Base-by-base conservation (phyloP, 2,797 vertebrate species). In the Gambusia yucatana region DNA sequence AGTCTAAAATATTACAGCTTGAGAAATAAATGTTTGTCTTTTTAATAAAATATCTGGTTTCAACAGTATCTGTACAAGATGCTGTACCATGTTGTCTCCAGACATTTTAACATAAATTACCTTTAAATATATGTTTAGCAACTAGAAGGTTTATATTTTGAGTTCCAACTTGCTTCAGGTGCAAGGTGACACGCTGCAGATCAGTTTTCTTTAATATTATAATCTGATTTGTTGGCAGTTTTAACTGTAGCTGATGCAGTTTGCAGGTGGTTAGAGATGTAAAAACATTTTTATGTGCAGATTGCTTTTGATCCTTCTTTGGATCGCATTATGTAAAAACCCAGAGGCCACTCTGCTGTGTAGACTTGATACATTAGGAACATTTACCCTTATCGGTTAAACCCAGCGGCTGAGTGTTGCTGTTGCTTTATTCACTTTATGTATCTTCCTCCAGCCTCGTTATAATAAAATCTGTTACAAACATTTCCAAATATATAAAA, bases 291-390 rank as follows among this genome's bases (percentile, higher is more conserved):
- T 36, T 39, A 16, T 50, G 46, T 44, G 74, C 55, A 48, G 28
- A 39, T 63, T 70, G 44, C 6, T 67, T 70, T 71, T 80, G 72
- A 72, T 78, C 72, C 61, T 48, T 52, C 22, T 76, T 63, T 55
- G 46, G n/a, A 39, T 70, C 48, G 22, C 5, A 36, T 48, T 28
- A 73, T 28, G n/a, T 22, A 72, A 22, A 77, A 30, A 63, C 8
- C 41, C 73, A 63, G 41, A 46, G 55, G 57, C 22, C 22, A 4
- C 67, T 75, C 50, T 47, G 39, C 25, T 63, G 77, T 50, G 65
- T 47, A 39, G 50, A 74, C 44, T 69, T 39, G 8, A 74, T 57
- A 41, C 50, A 57, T 43, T 43, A 75, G 28, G 10, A 46, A 65
- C 75, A 76, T 76, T 50, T 41, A 50, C 22, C 33, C 61, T 39